Base-by-base conservation (phyloP, 2,888 invertebrate genomes). In the Lypha dubia region DNA sequence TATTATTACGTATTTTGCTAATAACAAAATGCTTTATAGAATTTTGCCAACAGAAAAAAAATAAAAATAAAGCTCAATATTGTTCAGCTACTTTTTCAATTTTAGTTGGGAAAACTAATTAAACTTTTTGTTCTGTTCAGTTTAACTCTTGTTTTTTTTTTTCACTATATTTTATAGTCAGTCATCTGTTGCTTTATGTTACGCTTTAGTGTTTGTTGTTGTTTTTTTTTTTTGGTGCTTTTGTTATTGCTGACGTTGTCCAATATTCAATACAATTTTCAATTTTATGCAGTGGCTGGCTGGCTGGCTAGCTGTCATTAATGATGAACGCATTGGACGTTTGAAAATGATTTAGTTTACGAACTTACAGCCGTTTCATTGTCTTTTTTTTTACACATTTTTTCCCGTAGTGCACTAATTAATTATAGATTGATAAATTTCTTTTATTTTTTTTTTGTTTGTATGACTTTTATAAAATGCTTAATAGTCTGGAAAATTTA, bases 51-150 rank as follows among this genome's bases (percentile, higher is more conserved):
- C 17, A 11, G 46, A 24, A 79, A 53, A 74, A 68, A 32, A 38
- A 38, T 9, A 8, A 32, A 32, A 32, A 32, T 32, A 32, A 38
- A 62, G 22, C 1, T 75, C 32, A 28, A 41, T 76, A 71, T 82
- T 81, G 75, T 76, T 70, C 28, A 65, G 77, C 77, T 74, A 81
- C 74, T 81, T 84, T 84, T 84, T 81, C 84, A 81, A 81, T 84
- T 84, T 84, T 65, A 84, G 77, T 79, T 81, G 20, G 68, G 70
- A 84, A 84, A 84, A 84, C 84, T 84, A 84, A 84, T 84, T 84
- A 84, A 84, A 84, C 77, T 79, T 81, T 81, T 70, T 65, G 38
- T 74, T 79, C 20, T 58, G 11, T 60, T 68, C 49, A 49, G 28
- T 46, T 67, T 6, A 38, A 8, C 67, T 32, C 22, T 28, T 20